Conservation (phyloP, 37 sponge, comb jelly and placozoan species). For the Halichondria panicea region DNA sequence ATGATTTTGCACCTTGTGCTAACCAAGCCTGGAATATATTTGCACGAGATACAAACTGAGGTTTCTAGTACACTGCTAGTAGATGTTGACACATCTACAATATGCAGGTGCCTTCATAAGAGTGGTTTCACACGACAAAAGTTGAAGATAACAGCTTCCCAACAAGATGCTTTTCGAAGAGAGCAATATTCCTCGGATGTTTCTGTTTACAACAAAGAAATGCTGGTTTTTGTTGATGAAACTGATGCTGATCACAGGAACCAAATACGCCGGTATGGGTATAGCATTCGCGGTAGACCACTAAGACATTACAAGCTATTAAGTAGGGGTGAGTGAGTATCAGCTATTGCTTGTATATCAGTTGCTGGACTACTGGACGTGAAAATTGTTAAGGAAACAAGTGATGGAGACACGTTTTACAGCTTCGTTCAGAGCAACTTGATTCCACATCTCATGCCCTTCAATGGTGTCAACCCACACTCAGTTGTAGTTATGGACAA, state of each 20-base stretch:
- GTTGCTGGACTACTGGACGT: constrained; percentile 25
- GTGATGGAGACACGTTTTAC: constrained; percentile 31
- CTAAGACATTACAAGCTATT: neutral
- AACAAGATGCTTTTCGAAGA: constrained; percentile 23
- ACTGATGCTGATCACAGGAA: constrained; percentile 38
- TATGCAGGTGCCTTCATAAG: constrained; percentile 31
- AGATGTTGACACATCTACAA: constrained; percentile 3
- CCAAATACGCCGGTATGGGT: constrained; percentile 10
- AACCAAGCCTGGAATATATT: constrained; percentile 14
- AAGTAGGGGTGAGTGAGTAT: constrained; percentile 22
- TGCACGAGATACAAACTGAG: constrained; percentile 25
- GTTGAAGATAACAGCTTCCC: constrained; percentile 6
- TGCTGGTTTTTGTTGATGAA: constrained; percentile 41
- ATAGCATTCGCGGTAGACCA: constrained; percentile 22
- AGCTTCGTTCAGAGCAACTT: constrained; percentile 13
- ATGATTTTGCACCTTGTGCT: constrained; percentile 23
- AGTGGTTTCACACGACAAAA: constrained; percentile 39
- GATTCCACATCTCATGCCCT: constrained; percentile 30
- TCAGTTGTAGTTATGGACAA: constrained; percentile 47
- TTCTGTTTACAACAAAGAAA: constrained; percentile 21
- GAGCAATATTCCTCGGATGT: constrained; percentile 9
- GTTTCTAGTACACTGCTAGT: neutral
- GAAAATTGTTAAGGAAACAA: neutral
- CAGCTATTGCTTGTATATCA: constrained; percentile 41
- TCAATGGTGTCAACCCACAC: constrained; percentile 35